These are phyloP conservation scores for Clamator glandarius DNA, from an alignment of 2,797 vertebrate genomes.

Conservation along the genomic window DNA sequence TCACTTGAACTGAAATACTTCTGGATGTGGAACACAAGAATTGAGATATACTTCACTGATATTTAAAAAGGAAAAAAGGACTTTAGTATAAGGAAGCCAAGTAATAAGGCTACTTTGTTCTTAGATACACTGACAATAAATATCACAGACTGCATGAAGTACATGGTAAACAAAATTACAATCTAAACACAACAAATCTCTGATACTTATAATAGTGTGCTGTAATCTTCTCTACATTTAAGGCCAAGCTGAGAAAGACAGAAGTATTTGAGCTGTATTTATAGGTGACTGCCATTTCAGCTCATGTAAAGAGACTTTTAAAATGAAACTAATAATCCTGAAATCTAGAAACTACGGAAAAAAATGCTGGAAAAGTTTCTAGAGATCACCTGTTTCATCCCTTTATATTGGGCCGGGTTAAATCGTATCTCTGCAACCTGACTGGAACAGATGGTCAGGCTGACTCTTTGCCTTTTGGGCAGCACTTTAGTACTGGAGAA, in stretches of 20 bases:
- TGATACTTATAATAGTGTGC: slow-evolving; percentile 15
- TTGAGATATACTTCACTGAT: slow-evolving; percentile 48
- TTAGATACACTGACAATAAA: slow-evolving; percentile 52
- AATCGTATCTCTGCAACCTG: background rate
- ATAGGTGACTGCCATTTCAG: background rate
- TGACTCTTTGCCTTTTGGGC: background rate
- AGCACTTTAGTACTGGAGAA: background rate
- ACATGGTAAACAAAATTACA: slow-evolving; percentile 47
- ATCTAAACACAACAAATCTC: slow-evolving; percentile 36
- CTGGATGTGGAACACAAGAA: slow-evolving; percentile 57
- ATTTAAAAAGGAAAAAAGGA: slow-evolving; percentile 36
- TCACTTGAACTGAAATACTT: slow-evolving; percentile 67
- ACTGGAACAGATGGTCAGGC: background rate
- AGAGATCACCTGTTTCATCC: background rate
- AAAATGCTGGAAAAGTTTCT: background rate
- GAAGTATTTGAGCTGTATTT: background rate
- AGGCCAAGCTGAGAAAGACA: background rate
- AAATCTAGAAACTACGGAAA: background rate
- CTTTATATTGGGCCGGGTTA: background rate
- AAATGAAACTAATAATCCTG: background rate
- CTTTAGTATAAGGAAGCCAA: slow-evolving; percentile 58
- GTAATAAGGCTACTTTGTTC: slow-evolving; percentile 68
- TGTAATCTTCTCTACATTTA: slow-evolving; percentile 12
- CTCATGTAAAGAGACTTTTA: slow-evolving; percentile 4
- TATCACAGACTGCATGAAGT: slow-evolving; percentile 40